A percentile compares a stretch with the other conserved stretches of the same genome.
phyloP scores from a whole-genome alignment of 2,888 invertebrate genomes.

The Temnothorax ravouxi region DNA sequence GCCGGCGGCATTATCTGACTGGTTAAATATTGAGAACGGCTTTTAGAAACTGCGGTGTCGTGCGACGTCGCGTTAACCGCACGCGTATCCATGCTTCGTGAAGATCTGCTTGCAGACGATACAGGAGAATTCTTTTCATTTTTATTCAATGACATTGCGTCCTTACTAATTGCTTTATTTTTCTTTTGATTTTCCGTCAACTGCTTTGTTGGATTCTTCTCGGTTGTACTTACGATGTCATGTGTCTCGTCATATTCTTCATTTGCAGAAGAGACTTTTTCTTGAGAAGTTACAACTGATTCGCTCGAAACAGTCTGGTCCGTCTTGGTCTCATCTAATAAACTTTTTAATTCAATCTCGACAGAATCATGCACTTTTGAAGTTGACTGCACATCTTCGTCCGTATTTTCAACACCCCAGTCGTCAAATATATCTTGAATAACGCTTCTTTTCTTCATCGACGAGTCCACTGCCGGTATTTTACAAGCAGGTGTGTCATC shows the following conservation, averaged over 20 bases:
- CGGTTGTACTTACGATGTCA: slow-evolving; percentile 8
- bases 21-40: slow-evolving; percentile 84
- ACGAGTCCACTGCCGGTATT: slow-evolving; percentile 27
- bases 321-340: slow-evolving; percentile 80
- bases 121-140: slow-evolving; percentile 47
- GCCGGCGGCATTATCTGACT: slow-evolving; percentile 88
- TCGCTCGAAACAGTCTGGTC: slow-evolving; percentile 55
- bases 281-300: slow-evolving; percentile 54
- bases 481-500: slow-evolving; percentile 20
- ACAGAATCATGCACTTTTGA: slow-evolving; percentile 79
- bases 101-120: slow-evolving; percentile 46
- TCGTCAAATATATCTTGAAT: slow-evolving; percentile 85
- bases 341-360: slow-evolving; percentile 81
- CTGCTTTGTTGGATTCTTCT: slow-evolving; percentile 25
- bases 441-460: slow-evolving; percentile 80
- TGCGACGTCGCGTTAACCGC: slow-evolving; percentile 52
- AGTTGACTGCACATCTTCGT: slow-evolving; percentile 75
- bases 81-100: slow-evolving; percentile 28
- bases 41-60: slow-evolving; percentile 66
- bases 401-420: slow-evolving; percentile 84
- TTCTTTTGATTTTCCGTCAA: slow-evolving; percentile 62
- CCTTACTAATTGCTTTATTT: slow-evolving; percentile 44
- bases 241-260: slow-evolving; percentile 29
- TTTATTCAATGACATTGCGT: slow-evolving; percentile 44
- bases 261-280: slow-evolving; percentile 45